Base-by-base conservation (phyloP, 2,797 vertebrate species). In the Chaenodraco wilsoni region DNA sequence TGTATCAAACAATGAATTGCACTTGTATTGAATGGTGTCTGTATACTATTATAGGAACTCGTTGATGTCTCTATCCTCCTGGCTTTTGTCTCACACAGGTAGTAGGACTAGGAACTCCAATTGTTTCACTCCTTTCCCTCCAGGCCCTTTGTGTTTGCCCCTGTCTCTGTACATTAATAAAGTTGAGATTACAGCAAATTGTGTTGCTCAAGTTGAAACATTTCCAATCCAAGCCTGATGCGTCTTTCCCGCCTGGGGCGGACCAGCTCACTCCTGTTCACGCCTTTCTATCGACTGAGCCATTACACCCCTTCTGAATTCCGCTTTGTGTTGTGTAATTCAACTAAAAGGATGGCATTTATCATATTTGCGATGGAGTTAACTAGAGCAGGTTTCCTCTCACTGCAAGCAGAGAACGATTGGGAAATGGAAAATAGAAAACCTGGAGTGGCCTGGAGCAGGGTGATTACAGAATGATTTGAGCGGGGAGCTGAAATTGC, bases 381-480 rank as follows among this genome's bases (percentile, higher is more conserved):
- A 83, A 80, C 56, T 31, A 12, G 27, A 73, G 70, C 44, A 3
- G 55, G 55, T 50, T 84, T 73, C 60, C 70, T 43, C 63, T 74
- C 44, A 9, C 74, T 49, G 56, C 17, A 65, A 74, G 57, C 60
- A 4, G 17, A 69, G 49, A 76, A 65, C 9, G 51, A 72, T 21
- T 65, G 67, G 61, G 76, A 73, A 76, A 80, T 78, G 72, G 72
- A 55, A 76, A 86, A 84, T 65, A 78, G 83, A 86, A 86, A 86
- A 85, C 72, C 74, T 71, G 83, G 71, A 85, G 74, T 81, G 69
- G 79, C 79, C 75, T 40, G n/a, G 70, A 86, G 85, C 76, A 69
- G 76, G 69, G 81, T 85, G 87, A 87, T 89, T 89, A 89, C 72
- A 67, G 84, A 67, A 67, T 82, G 84, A 86, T 85, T 88, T 78